Evolutionary conservation across 1,140 invertebrate species (phyloP).

Genomic region (Meteorus sp.): DNA sequence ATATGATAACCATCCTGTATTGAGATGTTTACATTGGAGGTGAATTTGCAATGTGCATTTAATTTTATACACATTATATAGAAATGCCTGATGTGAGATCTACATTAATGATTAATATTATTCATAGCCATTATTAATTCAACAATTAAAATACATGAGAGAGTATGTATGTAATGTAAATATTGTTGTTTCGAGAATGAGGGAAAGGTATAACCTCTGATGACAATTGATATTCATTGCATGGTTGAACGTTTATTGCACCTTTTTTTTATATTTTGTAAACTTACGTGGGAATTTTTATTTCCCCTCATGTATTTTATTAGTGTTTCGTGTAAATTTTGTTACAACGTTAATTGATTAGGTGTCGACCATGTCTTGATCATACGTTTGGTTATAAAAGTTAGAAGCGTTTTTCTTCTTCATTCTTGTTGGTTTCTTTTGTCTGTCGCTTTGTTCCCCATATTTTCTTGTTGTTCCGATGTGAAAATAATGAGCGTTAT

Average conservation of each 20-base stretch:
- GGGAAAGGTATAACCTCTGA: not conserved
- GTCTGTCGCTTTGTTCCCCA: not conserved
- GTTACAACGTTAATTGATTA: constrained; percentile 8
- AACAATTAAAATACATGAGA: not conserved
- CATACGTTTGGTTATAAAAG: constrained; percentile 8
- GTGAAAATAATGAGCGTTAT: constrained; percentile 12
- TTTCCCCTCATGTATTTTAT: not conserved
- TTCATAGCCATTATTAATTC: not conserved
- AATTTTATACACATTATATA: no score
- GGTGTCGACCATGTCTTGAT: constrained; percentile 10
- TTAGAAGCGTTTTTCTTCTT: constrained; percentile 4
- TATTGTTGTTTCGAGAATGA: not conserved
- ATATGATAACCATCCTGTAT: constrained; percentile 9
- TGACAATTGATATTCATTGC: constrained; percentile 10
- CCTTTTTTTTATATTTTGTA: constrained; percentile 11
- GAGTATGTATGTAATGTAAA: not conserved
- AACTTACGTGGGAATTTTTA: not conserved
- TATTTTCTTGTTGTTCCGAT: no score
- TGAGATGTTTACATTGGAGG: constrained; percentile 7
- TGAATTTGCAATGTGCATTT: not conserved
- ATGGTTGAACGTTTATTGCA: not conserved
- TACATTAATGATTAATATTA: no score
- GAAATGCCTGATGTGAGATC: no score
- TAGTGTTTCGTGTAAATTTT: not conserved
- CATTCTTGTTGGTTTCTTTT: not conserved